Evolutionary conservation across 2,113 vertebrate species (phyloP), one percentile per base, ranked within the genome.

Genomic region (Colius striatus): DNA sequence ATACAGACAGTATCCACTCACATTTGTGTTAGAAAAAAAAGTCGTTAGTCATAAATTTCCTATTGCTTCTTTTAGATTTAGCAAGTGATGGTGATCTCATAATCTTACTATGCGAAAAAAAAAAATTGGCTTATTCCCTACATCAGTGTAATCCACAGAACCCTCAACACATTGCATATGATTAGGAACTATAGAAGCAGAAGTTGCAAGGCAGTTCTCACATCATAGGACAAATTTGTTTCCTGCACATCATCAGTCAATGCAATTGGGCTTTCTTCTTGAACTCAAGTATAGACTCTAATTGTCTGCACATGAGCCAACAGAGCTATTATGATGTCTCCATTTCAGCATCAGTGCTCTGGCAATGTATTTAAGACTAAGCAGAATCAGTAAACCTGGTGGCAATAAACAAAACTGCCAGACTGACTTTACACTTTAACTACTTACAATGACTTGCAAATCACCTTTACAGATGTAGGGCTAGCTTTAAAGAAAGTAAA

Each of bases 311-410:
- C 16, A 65, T 2, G 1, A 38, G 84, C 74, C 87, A 93, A 21
- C 10, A 94, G n/a, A 95, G n/a, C 71, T 85, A 85, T 91, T 95
- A 91, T 85, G 47, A 66, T 45, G 27, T 65, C 36, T 94, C 29
- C 27, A 9, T 86, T 88, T 71, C 71, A 86, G 29, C 34, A 62
- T n/a, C 54, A 82, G 27, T 73, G 27, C 26, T 50, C 73, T 85
- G 74, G 75, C 34, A 86, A 29, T 17, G 13, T 48, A 62, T 85
- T 71, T 83, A 90, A 95, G 27, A 27, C 20, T 66, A 66, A 87
- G 48, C 17, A 66, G 47, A 66, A 65, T 76, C 55, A 63, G 63
- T 66, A 92, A 87, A 83, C 43, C 25, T 83, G 48, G 66, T 55
- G 43, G 47, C 55, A 91, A 71, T 62, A 55, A 81, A 75, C 9